Conservation (phyloP, 2,797 vertebrate genomes). For the Poliocrania exsul region DNA sequence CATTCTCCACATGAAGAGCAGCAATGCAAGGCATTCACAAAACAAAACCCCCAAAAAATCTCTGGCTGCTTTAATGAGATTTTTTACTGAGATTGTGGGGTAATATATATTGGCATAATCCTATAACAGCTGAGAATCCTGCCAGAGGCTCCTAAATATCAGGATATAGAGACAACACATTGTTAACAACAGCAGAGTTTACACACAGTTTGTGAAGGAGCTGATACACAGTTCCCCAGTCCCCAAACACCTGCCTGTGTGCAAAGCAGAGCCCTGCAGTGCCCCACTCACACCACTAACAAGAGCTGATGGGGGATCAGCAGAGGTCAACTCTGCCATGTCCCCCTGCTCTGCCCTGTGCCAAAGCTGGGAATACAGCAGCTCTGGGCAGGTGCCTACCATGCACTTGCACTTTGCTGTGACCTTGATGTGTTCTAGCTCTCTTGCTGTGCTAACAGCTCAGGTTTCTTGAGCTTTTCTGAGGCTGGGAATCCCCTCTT, state of each 20-base stretch:
- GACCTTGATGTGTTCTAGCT: rapidly evolving
- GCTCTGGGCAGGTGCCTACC: not conserved
- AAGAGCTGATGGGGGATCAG: not conserved
- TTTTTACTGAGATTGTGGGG: not conserved
- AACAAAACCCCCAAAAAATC: not conserved
- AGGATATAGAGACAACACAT: not conserved
- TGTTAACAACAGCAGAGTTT: not conserved
- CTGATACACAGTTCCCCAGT: not conserved
- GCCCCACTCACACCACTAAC: not conserved
- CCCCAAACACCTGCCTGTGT: not conserved
- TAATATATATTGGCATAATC: not conserved
- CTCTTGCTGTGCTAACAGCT: not conserved
- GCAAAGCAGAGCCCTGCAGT: not conserved
- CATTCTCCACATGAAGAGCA: not conserved
- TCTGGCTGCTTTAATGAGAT: not conserved
- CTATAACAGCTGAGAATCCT: not conserved
- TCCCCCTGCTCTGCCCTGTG: rapidly evolving
- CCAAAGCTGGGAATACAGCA: not conserved
- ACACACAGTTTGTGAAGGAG: not conserved
- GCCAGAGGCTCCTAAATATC: not conserved
- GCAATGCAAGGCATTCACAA: not conserved
- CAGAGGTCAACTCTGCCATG: not conserved
- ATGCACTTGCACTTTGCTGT: rapidly evolving
- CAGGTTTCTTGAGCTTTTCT: not conserved
- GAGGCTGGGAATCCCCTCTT: not conserved